Conservation (phyloP, 1,140 invertebrate species). For the Drosophila kurseongensis region DNA sequence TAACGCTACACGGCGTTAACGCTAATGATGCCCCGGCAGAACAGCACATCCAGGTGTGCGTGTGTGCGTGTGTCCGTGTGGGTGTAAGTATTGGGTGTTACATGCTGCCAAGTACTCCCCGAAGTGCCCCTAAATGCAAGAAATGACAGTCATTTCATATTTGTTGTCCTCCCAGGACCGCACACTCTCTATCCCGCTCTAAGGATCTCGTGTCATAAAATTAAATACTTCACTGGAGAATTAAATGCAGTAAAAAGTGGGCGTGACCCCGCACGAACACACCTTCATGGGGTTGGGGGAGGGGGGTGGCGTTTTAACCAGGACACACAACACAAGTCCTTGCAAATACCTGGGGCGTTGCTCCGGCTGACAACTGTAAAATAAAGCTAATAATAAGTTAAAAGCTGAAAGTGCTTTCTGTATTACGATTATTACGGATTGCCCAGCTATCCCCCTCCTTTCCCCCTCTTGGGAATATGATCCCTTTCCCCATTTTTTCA, state of each 20-base stretch:
- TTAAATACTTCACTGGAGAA: conserved; percentile 83
- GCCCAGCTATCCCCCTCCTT: neutral
- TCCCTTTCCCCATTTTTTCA: conserved; percentile 4
- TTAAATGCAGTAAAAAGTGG: conserved; percentile 83
- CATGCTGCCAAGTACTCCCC: conserved; percentile 80
- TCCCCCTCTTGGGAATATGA: conserved; percentile 30
- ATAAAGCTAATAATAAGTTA: conserved; percentile 80
- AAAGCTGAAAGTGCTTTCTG: conserved; percentile 81
- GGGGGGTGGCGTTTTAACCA: conserved; percentile 5
- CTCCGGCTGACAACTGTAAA: conserved; percentile 64
- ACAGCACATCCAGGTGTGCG: conserved; percentile 42
- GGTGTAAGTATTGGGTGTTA: conserved; percentile 78
- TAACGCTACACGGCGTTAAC: conserved; percentile 79
- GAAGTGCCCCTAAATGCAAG: conserved; percentile 83
- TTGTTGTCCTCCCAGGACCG: conserved; percentile 77
- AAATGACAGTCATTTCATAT: conserved; percentile 83
- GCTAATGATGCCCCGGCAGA: conserved; percentile 71
- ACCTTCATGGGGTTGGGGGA: conserved; percentile 30
- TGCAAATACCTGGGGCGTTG: conserved; percentile 62
- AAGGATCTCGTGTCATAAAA: conserved; percentile 76
- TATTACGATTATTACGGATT: conserved; percentile 78
- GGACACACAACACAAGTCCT: conserved; percentile 46
- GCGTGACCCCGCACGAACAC: conserved; percentile 61
- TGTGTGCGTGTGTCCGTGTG: conserved; percentile 10
- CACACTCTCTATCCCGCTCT: conserved; percentile 18